A percentile compares a stretch with the other conserved stretches of the same genome.
phyloP scores from a whole-genome alignment of 2,797 vertebrate genomes.

The Takifugu ocellatus region DNA sequence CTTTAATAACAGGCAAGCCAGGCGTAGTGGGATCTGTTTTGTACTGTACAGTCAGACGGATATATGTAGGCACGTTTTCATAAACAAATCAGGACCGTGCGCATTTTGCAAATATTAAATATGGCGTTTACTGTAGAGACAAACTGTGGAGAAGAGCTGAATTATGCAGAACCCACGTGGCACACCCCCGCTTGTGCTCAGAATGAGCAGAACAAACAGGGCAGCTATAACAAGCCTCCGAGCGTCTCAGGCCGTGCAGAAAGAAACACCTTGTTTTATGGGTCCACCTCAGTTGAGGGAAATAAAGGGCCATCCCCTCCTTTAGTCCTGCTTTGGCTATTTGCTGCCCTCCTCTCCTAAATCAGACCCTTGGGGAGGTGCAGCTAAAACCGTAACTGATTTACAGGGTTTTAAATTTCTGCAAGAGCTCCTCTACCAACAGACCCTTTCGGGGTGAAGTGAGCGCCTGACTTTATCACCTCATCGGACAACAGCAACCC shows the following conservation, averaged over 20 bases:
- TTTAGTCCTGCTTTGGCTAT: slow-evolving; percentile 9
- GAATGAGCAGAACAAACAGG: slow-evolving; percentile 24
- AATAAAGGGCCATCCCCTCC: slow-evolving; percentile 49
- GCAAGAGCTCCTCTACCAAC: slow-evolving; percentile 27
- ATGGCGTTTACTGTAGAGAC: slow-evolving; percentile 55
- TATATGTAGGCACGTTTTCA: slow-evolving; percentile 70
- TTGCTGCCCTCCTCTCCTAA: slow-evolving; percentile 48
- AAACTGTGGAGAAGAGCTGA: slow-evolving; percentile 37
- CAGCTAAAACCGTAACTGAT: slow-evolving; percentile 63
- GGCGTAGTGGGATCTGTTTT: slow-evolving; percentile 50
- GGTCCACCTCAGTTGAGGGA: slow-evolving; percentile 56
- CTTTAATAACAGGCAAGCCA: slow-evolving; percentile 61
- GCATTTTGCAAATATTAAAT: slow-evolving; percentile 64
- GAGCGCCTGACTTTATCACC: slow-evolving; percentile 40
- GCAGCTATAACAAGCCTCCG: slow-evolving; percentile 25
- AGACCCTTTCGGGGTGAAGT: slow-evolving; percentile 33
- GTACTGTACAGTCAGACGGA: slow-evolving; percentile 35
- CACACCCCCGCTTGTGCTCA: slow-evolving; percentile 7
- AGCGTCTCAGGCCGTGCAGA: slow-evolving; percentile 26
- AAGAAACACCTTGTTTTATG: slow-evolving; percentile 58
- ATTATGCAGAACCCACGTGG: slow-evolving; percentile 34
- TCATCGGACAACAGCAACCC: slow-evolving; percentile 36
- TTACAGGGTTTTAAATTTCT: slow-evolving; percentile 66
- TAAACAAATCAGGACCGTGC: slow-evolving; percentile 65
- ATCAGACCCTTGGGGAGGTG: slow-evolving; percentile 50